Evolutionary conservation across 2,888 invertebrate genomes (phyloP), one percentile per base, ranked within the genome.

Genomic region (Drosophila barbarae): DNA sequence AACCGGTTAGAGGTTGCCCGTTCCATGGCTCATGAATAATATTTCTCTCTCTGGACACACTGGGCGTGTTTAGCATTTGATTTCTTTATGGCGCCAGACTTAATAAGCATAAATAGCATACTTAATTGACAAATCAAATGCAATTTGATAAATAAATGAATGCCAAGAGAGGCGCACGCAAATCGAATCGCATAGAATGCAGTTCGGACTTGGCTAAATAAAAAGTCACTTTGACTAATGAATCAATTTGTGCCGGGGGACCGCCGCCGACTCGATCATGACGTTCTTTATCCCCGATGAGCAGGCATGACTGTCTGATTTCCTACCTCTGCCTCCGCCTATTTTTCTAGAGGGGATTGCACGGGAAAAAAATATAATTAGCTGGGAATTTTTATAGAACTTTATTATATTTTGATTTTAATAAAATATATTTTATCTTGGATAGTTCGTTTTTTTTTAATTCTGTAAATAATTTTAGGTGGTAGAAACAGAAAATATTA

Each of bases 161-260:
- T 51, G 58, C 51, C 28, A 13, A 2, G 30, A 13, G 30, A 38
- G 35, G 41, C 42, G 41, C 44, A 65, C 57, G 49, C 55, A 69
- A 61, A 52, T 35, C 41, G 56, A 50, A 57, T 36, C 53, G 63
- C 54, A 61, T 41, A 56, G 59, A 74, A 58, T 57, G 60, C 72
- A 42, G 60, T 13, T 49, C 47, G 36, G 61, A 38, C 69, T 30
- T 57, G 65, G 54, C 73, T 78, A 78, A 84, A 76, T 84, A 84
- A 85, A 73, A 72, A 85, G 85, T 85, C 85, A 85, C 82, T 83
- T 83, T 85, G 84, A 84, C 82, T 83, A 85, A 83, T 83, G 82
- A 83, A 83, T 85, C 86, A 82, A 82, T 82, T 82, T 85, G 46
- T 47, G 85, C 84, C 81, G 67, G 83, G 30, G 30, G 30, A 30